A percentile compares a stretch with the other conserved stretches of the same genome.
phyloP scores from a whole-genome alignment of 2,797 vertebrate species.

The Phrynocephalus guinanensis region DNA sequence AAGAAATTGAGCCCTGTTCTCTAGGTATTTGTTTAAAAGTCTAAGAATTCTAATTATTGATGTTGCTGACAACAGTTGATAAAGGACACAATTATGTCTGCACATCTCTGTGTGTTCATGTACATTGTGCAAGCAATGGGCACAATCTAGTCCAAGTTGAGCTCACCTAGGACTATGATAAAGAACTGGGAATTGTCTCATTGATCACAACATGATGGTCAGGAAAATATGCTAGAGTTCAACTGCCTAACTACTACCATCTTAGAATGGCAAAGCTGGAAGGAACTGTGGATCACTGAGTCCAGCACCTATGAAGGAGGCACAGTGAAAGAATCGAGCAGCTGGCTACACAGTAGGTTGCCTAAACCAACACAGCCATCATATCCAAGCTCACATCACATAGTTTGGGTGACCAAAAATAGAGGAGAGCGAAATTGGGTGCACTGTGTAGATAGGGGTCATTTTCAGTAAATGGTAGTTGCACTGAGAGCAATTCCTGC shows the following conservation, averaged over 20 bases:
- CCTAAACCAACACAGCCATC: no score
- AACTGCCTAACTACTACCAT: not conserved
- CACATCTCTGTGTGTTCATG: not conserved
- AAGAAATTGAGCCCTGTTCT: slow-evolving; percentile 3
- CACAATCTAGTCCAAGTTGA: not conserved
- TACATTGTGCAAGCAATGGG: not conserved
- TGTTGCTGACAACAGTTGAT: slow-evolving; percentile 24
- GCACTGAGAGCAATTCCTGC: no score
- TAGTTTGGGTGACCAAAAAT: no score
- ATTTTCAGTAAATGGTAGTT: no score
- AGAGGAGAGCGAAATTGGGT: no score
- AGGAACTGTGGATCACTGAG: not conserved
- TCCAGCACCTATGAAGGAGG: not conserved
- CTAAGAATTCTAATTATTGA: not conserved
- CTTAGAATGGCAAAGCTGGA: not conserved
- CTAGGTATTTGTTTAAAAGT: not conserved
- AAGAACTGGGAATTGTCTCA: not conserved
- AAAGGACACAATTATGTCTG: not conserved
- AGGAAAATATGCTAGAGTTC: not conserved
- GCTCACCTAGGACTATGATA: not conserved
- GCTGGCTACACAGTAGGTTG: not conserved
- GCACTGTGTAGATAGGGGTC: no score
- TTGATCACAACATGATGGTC: not conserved
- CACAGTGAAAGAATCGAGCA: no score
- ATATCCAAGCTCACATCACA: no score